Evolutionary conservation across 2,113 vertebrate genomes (phyloP).

Genomic region (Bujurquina vittata): DNA sequence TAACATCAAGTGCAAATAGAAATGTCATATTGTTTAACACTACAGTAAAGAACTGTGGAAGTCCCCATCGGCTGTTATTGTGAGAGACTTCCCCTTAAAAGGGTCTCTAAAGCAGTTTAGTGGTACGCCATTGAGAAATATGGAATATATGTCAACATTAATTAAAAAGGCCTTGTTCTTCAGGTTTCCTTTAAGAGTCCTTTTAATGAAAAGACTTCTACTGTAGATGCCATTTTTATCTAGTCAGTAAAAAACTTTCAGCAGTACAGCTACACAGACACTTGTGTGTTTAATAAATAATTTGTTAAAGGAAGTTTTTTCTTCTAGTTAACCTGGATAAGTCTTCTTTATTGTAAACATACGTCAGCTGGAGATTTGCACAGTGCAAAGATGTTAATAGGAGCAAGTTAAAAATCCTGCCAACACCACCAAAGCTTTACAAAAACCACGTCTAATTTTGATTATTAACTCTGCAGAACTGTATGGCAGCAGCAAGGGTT

Average conservation of each 20-base stretch:
- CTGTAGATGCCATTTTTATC: neutral
- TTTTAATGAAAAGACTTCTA: neutral
- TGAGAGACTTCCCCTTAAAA: neutral
- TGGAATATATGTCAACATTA: neutral
- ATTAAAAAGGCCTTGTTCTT: slow-evolving; percentile 15
- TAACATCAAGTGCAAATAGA: slow-evolving; percentile 48
- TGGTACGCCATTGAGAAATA: neutral
- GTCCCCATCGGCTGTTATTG: slow-evolving; percentile 14
- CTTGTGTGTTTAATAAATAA: neutral
- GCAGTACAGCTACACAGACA: neutral
- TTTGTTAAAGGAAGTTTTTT: too few relatives aligned
- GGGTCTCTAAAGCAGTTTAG: neutral
- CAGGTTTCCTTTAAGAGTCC: slow-evolving; percentile 3
- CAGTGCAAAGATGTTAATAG: too few relatives aligned
- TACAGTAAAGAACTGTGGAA: neutral
- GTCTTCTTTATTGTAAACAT: neutral
- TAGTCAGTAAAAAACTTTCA: neutral
- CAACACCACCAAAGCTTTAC: too few relatives aligned
- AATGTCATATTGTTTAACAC: slow-evolving; percentile 30
- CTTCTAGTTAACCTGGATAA: neutral
- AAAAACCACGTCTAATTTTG: too few relatives aligned
- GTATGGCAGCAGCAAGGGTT: neutral
- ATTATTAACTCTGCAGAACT: neutral
- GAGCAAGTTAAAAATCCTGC: too few relatives aligned
- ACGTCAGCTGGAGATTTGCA: neutral